phyloP scores from a whole-genome alignment of 2,113 vertebrate genomes.

The Trinectes maculatus region DNA sequence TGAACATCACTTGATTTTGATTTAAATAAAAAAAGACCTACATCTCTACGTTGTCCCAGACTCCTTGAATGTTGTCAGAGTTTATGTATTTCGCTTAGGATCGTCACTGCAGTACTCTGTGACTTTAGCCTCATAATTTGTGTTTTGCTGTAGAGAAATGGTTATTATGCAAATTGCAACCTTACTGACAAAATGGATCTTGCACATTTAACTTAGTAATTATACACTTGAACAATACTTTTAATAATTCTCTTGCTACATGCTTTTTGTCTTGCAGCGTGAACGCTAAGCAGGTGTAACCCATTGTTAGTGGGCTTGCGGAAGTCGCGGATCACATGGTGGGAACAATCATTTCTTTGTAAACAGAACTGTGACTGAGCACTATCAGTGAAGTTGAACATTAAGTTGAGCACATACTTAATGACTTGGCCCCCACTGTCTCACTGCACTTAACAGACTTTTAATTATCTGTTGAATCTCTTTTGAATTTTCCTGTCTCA shows the following conservation, averaged over 20 bases:
- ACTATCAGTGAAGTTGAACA: conserved; percentile 14
- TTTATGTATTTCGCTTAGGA: conserved; percentile 4
- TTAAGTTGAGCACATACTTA: conserved; percentile 27
- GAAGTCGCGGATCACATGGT: conserved; percentile 2
- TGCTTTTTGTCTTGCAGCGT: conserved; percentile 19
- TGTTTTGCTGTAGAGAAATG: conserved; percentile 9
- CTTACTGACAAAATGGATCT: conserved; percentile 10
- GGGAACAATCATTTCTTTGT: conserved; percentile 23
- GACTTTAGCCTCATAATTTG: not conserved
- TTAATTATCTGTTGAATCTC: conserved; percentile 8
- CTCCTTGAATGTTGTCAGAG: conserved; percentile 24
- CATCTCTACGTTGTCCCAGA: conserved; percentile 27
- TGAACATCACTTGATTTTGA: conserved; percentile 44
- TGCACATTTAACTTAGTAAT: conserved; percentile 25
- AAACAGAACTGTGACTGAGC: conserved; percentile 19
- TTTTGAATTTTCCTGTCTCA: not conserved
- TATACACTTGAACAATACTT: conserved; percentile 17
- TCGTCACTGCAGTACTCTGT: conserved; percentile 18
- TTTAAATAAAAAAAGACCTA: conserved; percentile 69
- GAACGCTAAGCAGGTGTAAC: conserved; percentile 39
- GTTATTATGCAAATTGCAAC: conserved; percentile 2
- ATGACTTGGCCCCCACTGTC: conserved; percentile 4
- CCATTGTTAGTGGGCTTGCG: conserved; percentile 35
- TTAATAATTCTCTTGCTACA: conserved; percentile 16
- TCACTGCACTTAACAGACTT: conserved; percentile 8